Base-by-base conservation (phyloP, 2,888 invertebrate genomes). In the Platycheirus albimanus region DNA sequence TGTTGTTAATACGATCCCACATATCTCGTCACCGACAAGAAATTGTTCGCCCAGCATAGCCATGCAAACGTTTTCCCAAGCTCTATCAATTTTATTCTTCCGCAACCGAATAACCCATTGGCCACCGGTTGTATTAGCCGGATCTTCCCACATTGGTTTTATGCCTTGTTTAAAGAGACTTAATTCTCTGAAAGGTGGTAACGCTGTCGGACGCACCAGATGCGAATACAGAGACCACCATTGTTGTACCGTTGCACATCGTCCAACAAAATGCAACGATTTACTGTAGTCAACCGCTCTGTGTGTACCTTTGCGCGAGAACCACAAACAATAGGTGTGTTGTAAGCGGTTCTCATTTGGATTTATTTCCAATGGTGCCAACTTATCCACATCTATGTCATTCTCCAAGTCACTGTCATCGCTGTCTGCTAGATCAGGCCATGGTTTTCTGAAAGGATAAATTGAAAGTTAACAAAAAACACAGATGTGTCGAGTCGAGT, bases 91-190 rank as follows among this genome's bases (percentile, higher is more conserved):
- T 91, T 98, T 94, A 85, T 97, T 96, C 92, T 99, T 99, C 89
- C 97, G 95, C 90, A 99, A 93, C 86, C 98, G 93, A 85, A 99
- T 96, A 87, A 99, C 97, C 99, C 99, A 99, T 92, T 99, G 99
- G 28, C 99, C 99, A 66, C 99, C 99, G 90, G 96, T 95, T 89
- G 96, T 95, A 92, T 99, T 99, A 54, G 97, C 97, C 76, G 95
- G 95, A 91, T 99, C 99, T 93, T 99, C 99, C 99, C 99, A 99
- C 96, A 99, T 99, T 19, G 99, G 99, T 91, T 98, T 97, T 88
- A 99, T 98, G 86, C 99, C 99, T 87, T 98, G 90, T 93, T 99
- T 99, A 91, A 99, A 99, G 80, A 99, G 93, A 91, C 99, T 99
- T 88, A 98, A 94, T 92, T 99, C 98, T 88, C 97, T 94, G 88